phyloP scores from a whole-genome alignment of 2,888 invertebrate genomes.

The Noctuana brunneofusca region DNA sequence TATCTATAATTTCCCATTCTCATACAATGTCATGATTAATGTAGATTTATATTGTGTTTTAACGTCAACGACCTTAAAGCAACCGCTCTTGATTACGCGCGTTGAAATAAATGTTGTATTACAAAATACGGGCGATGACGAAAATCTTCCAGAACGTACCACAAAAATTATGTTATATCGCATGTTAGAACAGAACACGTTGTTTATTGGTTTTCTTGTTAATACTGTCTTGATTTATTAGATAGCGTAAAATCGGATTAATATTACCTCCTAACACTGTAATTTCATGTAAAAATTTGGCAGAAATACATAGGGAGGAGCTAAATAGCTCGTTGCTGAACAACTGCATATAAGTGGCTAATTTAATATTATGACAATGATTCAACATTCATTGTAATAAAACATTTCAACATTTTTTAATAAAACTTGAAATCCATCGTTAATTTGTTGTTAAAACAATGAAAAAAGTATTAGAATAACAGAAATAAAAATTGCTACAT shows the following conservation, averaged over 20 bases:
- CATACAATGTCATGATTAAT: not conserved
- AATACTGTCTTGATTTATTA: not conserved
- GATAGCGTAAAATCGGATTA: not conserved
- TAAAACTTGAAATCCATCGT: no score
- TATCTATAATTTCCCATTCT: no score
- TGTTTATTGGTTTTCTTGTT: not conserved
- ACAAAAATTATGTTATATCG: constrained; percentile 10
- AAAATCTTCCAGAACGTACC: constrained; percentile 18
- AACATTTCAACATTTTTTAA: no score
- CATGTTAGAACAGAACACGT: not conserved
- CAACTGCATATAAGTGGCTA: no score
- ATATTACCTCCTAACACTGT: not conserved
- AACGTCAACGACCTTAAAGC: constrained; percentile 23
- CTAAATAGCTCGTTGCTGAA: no score
- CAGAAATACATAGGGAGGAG: no score
- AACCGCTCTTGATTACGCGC: constrained; percentile 13
- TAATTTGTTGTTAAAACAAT: no score
- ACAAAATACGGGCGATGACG: constrained; percentile 19
- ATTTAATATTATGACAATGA: no score
- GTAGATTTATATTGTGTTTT: not conserved
- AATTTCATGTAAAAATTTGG: not conserved
- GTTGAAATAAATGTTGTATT: constrained; percentile 25
- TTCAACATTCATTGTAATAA: no score
- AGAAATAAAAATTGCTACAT: not conserved
- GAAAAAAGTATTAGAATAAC: not conserved